phyloP scores from a whole-genome alignment of 2,797 vertebrate species.

The Spea hammondii region DNA sequence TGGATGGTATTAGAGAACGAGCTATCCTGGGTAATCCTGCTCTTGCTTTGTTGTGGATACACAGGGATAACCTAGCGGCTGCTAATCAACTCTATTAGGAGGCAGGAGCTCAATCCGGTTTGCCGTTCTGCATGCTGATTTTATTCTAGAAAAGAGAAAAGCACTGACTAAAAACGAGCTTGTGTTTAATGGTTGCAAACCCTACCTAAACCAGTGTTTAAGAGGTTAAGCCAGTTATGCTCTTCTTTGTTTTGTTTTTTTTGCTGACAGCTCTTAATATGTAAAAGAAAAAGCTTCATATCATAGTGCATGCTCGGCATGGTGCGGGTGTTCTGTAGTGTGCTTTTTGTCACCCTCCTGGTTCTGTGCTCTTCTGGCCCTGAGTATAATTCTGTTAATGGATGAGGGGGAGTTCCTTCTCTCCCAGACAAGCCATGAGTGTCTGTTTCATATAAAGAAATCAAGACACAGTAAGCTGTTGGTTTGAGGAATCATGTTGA shows the following conservation, averaged over 20 bases:
- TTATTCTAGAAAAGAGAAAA: conserved; percentile 12
- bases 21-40: conserved; percentile 84
- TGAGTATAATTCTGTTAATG: conserved; percentile 36
- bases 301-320: background rate
- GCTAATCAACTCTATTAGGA: conserved; percentile 99
- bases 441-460: too few species aligned
- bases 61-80: conserved; percentile 84
- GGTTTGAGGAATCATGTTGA: too few species aligned
- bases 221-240: background rate
- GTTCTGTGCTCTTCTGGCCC: background rate
- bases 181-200: background rate
- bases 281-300: background rate
- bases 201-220: background rate
- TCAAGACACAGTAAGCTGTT: too few species aligned
- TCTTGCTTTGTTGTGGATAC: conserved; percentile 86
- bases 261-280: background rate
- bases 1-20: conserved; percentile 86
- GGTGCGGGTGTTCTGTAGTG: background rate
- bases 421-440: conserved; percentile 1
- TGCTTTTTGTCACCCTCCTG: background rate
- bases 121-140: conserved; percentile 61
- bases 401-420: conserved; percentile 20
- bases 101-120: conserved; percentile 86
- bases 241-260: background rate
- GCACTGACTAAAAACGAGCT: background rate